A percentile compares a stretch with the other conserved stretches of the same genome.
Evolutionary conservation across 2,888 invertebrate genomes (phyloP).

Genomic region (Parelbella ahira): DNA sequence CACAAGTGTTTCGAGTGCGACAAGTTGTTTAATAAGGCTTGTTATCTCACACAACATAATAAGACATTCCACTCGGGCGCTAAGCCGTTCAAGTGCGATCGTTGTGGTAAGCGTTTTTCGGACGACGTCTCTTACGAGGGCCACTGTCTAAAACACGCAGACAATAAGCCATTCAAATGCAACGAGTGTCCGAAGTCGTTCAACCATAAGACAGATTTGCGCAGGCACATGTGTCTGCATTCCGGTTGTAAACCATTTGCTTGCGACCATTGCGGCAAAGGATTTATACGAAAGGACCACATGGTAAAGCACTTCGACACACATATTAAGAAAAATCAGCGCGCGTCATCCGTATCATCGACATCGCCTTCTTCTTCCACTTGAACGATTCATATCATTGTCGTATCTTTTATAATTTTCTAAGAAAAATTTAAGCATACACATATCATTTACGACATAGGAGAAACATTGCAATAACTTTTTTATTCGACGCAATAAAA

Average conservation of each 20-base stretch:
- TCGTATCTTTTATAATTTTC: slow-evolving; percentile 24
- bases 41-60: slow-evolving; percentile 94
- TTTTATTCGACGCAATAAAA: slow-evolving; percentile 35
- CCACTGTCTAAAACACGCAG: slow-evolving; percentile 88
- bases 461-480: slow-evolving; percentile 38
- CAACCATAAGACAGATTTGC: slow-evolving; percentile 93
- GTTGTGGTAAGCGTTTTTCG: slow-evolving; percentile 92
- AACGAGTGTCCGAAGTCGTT: slow-evolving; percentile 92
- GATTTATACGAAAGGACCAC: slow-evolving; percentile 94
- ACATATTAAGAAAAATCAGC: slow-evolving; percentile 83
- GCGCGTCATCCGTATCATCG: slow-evolving; percentile 50
- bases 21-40: slow-evolving; percentile 91
- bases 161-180: slow-evolving; percentile 93
- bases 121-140: slow-evolving; percentile 85
- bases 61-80: slow-evolving; percentile 93
- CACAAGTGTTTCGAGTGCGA: slow-evolving; percentile 91
- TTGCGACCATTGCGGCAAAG: slow-evolving; percentile 91
- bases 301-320: slow-evolving; percentile 93
- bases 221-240: slow-evolving; percentile 92
- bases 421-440: slow-evolving; percentile 32
- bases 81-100: slow-evolving; percentile 90
- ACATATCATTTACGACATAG: slow-evolving; percentile 52
- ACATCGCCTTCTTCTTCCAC: slow-evolving; percentile 43
- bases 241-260: slow-evolving; percentile 91
- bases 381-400: slow-evolving; percentile 28